Conservation (phyloP, 1,140 invertebrate genomes). For the Antheraea mylitta region DNA sequence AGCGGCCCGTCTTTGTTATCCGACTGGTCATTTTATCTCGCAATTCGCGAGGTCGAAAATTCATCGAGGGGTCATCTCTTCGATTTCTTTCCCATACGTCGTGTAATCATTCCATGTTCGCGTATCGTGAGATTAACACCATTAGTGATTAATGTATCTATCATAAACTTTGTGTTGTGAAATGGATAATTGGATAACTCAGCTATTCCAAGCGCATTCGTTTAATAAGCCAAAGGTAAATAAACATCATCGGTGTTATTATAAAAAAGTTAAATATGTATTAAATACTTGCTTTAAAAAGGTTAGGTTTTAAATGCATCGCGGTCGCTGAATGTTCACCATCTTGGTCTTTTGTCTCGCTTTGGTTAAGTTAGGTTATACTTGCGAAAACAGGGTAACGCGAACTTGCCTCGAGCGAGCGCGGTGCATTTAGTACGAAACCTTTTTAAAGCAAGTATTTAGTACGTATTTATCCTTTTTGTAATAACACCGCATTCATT, state of each 20-base stretch:
- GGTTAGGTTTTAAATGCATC: too few relatives aligned
- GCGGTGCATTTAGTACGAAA: too few relatives aligned
- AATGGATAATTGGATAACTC: conserved; percentile 70
- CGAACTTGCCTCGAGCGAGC: too few relatives aligned
- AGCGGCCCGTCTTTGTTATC: conserved; percentile 38
- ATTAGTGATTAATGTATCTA: conserved; percentile 8
- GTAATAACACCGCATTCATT: too few relatives aligned
- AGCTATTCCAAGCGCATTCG: conserved; percentile 60
- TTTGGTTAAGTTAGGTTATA: too few relatives aligned
- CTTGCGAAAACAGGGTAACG: too few relatives aligned
- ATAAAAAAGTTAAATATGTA: too few relatives aligned
- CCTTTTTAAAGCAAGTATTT: too few relatives aligned
- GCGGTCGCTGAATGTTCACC: too few relatives aligned
- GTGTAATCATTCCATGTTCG: conserved; percentile 52
- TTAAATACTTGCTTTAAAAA: too few relatives aligned
- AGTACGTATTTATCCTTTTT: too few relatives aligned
- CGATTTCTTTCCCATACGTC: conserved; percentile 57
- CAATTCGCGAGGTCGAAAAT: conserved; percentile 58
- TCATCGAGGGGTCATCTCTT: conserved; percentile 63
- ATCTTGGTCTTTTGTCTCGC: too few relatives aligned
- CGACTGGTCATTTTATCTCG: conserved; percentile 63
- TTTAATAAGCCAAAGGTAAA: conserved; percentile 59
- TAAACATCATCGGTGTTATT: not conserved
- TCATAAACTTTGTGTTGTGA: conserved; percentile 23
- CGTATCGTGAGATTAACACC: conserved; percentile 59